Base-by-base conservation (phyloP, 2,797 vertebrate genomes). In the Sebastes goodei region DNA sequence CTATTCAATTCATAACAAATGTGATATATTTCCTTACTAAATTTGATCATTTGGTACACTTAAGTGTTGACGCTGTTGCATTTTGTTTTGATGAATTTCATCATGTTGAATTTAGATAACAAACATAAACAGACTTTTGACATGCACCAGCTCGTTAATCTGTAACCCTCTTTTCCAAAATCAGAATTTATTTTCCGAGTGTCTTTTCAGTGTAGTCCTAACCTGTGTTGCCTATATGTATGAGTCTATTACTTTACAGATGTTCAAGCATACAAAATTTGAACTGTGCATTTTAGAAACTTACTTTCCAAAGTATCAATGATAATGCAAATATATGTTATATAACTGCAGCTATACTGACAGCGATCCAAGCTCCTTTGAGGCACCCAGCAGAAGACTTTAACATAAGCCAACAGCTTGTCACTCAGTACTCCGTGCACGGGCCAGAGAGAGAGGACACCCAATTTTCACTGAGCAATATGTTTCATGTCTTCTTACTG, bases 351-450 rank as follows among this genome's bases (percentile, higher is more conserved):
- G 66, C 55, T 68, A 21, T 3, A 32, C 61, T 59, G 67, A 82
- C 32, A 81, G 74, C 7, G 55, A 82, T 73, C 65, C 46, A 10
- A 52, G 71, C 64, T 87, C 38, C 56, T 76, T 65, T 80, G 42
- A 77, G 33, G 62, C 65, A 68, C 32, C 27, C 53, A 62, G 73
- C 57, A 10, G 64, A 79, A 69, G 83, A 78, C 76, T 78, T 74
- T 2, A 77, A 74, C 53, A 78, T 69, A 62, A 84, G 78, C 83
- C 83, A 83, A 55, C 79, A 77, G 81, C 70, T 60, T 80, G 72
- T 84, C 84, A 71, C 77, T 91, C 84, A 83, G 85, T 62, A 73
- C 86, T 82, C 81, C 62, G 76, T 5, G n/a, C 71, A 63, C 0
- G 15, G 68, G 79, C 77, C 77, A 80, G 55, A 76, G 72, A 71